Percentiles rank a stretch among this genome's conserved stretches.
Conservation (phyloP, 2,797 vertebrate genomes). For the Eutrigla gurnardus region DNA sequence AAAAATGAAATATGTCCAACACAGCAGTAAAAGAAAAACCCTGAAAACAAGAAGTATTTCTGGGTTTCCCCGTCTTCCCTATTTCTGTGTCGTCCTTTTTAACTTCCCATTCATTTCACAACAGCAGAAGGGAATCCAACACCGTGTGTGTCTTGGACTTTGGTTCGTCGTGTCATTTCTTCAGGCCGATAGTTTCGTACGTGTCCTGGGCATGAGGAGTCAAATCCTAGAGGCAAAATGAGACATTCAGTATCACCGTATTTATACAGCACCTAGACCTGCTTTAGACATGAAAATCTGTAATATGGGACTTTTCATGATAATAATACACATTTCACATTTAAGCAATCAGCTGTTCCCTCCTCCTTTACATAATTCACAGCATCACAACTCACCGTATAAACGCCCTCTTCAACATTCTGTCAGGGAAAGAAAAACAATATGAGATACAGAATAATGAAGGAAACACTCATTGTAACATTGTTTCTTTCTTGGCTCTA, state of each 20-base stretch:
- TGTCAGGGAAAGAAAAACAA: conserved; percentile 26
- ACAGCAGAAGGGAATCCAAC: conserved; percentile 20
- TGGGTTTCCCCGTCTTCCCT: conserved; percentile 14
- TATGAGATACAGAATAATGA: conserved; percentile 8
- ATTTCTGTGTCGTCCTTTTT: conserved; percentile 6
- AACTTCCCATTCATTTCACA: conserved; percentile 4
- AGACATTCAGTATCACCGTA: neutral
- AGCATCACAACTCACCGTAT: conserved; percentile 63
- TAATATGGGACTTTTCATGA: neutral
- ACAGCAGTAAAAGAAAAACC: neutral
- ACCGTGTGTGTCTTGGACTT: neutral
- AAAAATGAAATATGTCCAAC: conserved; percentile 23
- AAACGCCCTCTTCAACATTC: conserved; percentile 68
- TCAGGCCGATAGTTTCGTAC: conserved; percentile 80
- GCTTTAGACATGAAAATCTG: neutral
- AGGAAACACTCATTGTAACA: neutral
- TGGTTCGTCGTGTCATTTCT: conserved; percentile 45
- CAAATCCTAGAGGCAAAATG: conserved; percentile 71
- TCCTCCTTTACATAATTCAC: no score
- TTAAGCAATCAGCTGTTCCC: neutral
- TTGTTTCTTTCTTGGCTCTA: neutral
- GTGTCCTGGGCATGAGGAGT: conserved; percentile 71
- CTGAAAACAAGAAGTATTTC: neutral
- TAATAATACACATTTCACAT: neutral
- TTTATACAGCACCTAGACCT: neutral